These are phyloP conservation scores for Diorhabda sublineata DNA, from an alignment of 1,140 invertebrate species.

Conservation along the genomic window DNA sequence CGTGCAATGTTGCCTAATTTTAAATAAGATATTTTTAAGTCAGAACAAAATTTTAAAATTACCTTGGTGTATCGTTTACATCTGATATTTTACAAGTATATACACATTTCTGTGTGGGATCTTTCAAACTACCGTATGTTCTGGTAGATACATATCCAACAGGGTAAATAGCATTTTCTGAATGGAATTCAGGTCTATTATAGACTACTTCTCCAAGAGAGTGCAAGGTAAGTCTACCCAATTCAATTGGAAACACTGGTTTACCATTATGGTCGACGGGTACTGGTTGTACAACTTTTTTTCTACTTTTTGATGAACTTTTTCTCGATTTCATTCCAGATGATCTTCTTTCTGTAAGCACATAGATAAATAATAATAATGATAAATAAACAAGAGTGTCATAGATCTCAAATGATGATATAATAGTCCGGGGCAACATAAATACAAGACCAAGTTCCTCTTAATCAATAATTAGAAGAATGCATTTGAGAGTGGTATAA, in stretches of 20 bases:
- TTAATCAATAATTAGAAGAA: too few relatives aligned
- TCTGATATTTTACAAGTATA: constrained; percentile 82
- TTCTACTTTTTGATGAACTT: constrained; percentile 42
- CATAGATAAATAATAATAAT: background rate
- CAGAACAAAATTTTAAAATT: constrained; percentile 20
- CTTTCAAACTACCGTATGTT: constrained; percentile 68
- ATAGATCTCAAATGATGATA: background rate
- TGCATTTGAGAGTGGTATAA: too few relatives aligned
- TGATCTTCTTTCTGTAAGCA: constrained; percentile 27
- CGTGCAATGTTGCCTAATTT: too few relatives aligned
- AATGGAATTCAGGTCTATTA: constrained; percentile 66
- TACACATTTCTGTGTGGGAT: constrained; percentile 67
- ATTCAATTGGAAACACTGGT: constrained; percentile 69
- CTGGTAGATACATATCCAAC: constrained; percentile 77
- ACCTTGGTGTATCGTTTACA: constrained; percentile 65
- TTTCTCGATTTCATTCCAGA: constrained; percentile 27
- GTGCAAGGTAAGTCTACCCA: constrained; percentile 71
- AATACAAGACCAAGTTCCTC: too few relatives aligned
- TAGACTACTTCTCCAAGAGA: constrained; percentile 73
- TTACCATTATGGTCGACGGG: constrained; percentile 64
- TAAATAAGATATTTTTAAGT: too few relatives aligned
- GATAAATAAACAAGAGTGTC: background rate
- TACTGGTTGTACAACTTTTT: constrained; percentile 59
- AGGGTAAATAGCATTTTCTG: constrained; percentile 70
- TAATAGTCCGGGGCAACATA: constrained; percentile 29